These are phyloP conservation scores for Calliphora vomitoria DNA, from an alignment of 2,888 invertebrate genomes.

Conservation along the genomic window DNA sequence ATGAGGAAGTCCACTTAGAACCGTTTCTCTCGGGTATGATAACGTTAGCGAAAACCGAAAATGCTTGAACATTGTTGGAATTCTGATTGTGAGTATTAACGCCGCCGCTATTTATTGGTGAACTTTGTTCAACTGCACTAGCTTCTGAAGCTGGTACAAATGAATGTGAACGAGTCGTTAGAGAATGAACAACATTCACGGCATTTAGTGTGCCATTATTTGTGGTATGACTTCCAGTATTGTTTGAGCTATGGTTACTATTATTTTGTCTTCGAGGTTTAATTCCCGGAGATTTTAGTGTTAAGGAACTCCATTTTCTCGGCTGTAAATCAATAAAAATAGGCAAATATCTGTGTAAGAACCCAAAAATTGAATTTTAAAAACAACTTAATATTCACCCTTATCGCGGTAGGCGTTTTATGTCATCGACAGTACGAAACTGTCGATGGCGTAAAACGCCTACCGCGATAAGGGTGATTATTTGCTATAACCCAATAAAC, in stretches of 20 bases:
- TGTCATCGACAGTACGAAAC: no score
- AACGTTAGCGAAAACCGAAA: conserved; percentile 83
- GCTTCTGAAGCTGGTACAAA: conserved; percentile 55
- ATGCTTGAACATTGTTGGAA: conserved; percentile 79
- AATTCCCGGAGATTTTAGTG: conserved; percentile 94
- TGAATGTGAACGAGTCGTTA: conserved; percentile 74
- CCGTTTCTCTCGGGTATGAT: conserved; percentile 82
- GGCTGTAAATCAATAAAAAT: conserved; percentile 85
- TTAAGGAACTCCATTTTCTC: conserved; percentile 93
- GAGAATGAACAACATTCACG: conserved; percentile 73
- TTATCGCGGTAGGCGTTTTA: no score
- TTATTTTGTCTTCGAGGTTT: conserved; percentile 88
- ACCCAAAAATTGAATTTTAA: no score
- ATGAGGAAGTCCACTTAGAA: conserved; percentile 58
- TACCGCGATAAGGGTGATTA: no score
- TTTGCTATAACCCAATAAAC: no score
- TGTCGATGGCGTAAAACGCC: no score
- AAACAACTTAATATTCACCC: no score
- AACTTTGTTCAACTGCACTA: conserved; percentile 78
- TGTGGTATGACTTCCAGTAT: conserved; percentile 72
- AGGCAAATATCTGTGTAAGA: no score
- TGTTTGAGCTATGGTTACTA: conserved; percentile 79
- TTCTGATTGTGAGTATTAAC: conserved; percentile 53
- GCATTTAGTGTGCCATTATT: conserved; percentile 66
- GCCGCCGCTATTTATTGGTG: conserved; percentile 71